These are phyloP conservation scores for Lasioglossum lativentre DNA, from an alignment of 2,888 invertebrate genomes.

Conservation along the genomic window DNA sequence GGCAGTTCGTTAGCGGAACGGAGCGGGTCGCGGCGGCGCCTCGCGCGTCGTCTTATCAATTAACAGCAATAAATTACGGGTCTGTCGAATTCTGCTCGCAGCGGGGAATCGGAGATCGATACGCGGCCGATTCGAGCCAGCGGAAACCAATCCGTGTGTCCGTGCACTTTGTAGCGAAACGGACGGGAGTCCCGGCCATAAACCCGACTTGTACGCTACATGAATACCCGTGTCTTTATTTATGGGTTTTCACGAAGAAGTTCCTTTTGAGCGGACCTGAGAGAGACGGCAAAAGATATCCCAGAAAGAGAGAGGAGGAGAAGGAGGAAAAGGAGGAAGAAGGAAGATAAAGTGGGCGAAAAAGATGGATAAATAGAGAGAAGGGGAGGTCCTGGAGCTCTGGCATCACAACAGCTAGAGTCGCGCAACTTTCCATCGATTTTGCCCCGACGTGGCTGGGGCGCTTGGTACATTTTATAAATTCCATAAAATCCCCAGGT, in stretches of 20 bases:
- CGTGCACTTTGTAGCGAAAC: slow-evolving; percentile 40
- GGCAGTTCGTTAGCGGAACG: not conserved
- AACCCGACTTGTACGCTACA: slow-evolving; percentile 64
- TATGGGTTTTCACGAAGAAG: slow-evolving; percentile 73
- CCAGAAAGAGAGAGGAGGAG: not conserved
- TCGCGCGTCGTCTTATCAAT: slow-evolving; percentile 19
- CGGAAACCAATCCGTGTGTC: slow-evolving; percentile 16
- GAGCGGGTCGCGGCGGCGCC: not conserved
- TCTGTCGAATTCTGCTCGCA: not conserved
- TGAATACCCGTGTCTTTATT: slow-evolving; percentile 76
- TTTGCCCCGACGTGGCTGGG: slow-evolving; percentile 27
- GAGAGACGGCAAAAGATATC: not conserved
- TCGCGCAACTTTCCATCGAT: slow-evolving; percentile 67
- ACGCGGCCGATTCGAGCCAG: slow-evolving; percentile 4
- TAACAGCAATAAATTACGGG: not conserved
- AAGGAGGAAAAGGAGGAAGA: not conserved
- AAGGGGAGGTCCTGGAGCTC: slow-evolving; percentile 6
- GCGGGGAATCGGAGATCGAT: slow-evolving; percentile 16
- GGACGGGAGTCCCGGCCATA: slow-evolving; percentile 52
- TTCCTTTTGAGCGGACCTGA: slow-evolving; percentile 62
- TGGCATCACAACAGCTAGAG: slow-evolving; percentile 50
- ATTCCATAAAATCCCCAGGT: slow-evolving; percentile 49
- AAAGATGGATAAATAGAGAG: not conserved
- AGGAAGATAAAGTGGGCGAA: not conserved
- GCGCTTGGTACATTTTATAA: slow-evolving; percentile 55